Conservation (phyloP, 2,113 vertebrate genomes). For the Litocranius walleri region DNA sequence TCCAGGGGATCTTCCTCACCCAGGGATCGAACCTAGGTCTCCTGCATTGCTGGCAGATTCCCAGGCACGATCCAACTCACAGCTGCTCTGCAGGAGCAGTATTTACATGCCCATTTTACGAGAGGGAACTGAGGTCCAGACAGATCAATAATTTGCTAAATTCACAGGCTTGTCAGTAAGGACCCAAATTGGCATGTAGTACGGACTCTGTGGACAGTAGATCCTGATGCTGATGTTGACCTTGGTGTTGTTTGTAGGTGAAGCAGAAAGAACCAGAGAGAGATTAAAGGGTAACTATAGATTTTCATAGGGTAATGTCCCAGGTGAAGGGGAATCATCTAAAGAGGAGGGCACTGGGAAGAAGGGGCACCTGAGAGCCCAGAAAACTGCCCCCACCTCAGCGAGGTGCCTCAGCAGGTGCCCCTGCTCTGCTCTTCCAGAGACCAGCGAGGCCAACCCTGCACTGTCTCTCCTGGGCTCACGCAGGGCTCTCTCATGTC, state of each 20-base stretch:
- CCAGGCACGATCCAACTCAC: fast-evolving
- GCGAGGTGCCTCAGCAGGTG: not conserved
- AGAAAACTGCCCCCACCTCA: not conserved
- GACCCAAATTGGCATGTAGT: fast-evolving
- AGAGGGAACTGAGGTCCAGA: not conserved
- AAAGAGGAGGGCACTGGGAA: not conserved
- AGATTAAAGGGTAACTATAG: not conserved
- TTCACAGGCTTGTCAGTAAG: not conserved
- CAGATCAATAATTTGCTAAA: not conserved
- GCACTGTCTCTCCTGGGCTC: not conserved
- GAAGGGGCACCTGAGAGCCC: not conserved
- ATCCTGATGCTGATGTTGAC: not conserved
- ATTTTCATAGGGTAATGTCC: not conserved
- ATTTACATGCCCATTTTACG: not conserved
- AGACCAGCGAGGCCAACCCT: fast-evolving
- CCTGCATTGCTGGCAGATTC: not conserved
- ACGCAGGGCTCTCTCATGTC: too few species aligned
- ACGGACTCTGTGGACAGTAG: fast-evolving
- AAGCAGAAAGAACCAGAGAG: not conserved
- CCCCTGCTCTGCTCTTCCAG: not conserved
- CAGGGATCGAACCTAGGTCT: not conserved
- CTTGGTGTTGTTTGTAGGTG: not conserved
- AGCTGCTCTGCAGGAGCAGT: fast-evolving
- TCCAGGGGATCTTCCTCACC: not conserved
- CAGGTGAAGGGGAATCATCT: not conserved